Base-by-base conservation (phyloP, 2,888 invertebrate genomes). In the Drosophila pegasa region DNA sequence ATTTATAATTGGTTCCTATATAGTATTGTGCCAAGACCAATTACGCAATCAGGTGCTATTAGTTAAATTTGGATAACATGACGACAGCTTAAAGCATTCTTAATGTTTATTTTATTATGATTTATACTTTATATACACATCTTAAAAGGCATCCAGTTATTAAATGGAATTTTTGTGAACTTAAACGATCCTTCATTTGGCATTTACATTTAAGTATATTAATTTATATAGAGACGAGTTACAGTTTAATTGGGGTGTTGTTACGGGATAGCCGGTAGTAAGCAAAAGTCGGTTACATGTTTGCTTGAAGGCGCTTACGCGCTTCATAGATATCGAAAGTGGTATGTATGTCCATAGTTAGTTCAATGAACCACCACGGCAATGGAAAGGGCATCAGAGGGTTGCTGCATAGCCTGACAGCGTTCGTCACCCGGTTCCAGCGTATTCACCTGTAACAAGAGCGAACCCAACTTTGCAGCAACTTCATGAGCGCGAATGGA, bases 301-400 rank as follows among this genome's bases (percentile, higher is more conserved):
- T 29, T 8, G 16, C 18, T 12, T 16, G n/a, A 35, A 37, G 40
- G 22, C 25, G 20, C 9, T 8, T 37, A n/a, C n/a, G 14, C 2
- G 27, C 16, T 2, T 40, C 25, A 37, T 3, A 6, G 29, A 10
- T 14, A 16, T 10, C 3, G 27, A 14, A 3, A 18, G 38, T 9
- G n/a, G n/a, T 40, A 3, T 20, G 7, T 41, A 2, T 14, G 3
- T 25, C 8, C 7, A 6, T 2, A 3, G 9, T 5, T 43, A 47
- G 85, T 82, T 82, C 79, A 83, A 77, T 79, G 83, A 83, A 80
- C 83, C 67, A 35, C 25, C 51, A 31, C 63, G 54, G 43, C 16
- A 61, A 41, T 29, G 22, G 54, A 60, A 78, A 83, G 83, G 79
- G 83, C 79, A 71, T 66, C 45, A 52, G 72, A 77, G 83, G 85